Conservation (phyloP, 2,888 invertebrate genomes). For the Chouioia cunea region DNA sequence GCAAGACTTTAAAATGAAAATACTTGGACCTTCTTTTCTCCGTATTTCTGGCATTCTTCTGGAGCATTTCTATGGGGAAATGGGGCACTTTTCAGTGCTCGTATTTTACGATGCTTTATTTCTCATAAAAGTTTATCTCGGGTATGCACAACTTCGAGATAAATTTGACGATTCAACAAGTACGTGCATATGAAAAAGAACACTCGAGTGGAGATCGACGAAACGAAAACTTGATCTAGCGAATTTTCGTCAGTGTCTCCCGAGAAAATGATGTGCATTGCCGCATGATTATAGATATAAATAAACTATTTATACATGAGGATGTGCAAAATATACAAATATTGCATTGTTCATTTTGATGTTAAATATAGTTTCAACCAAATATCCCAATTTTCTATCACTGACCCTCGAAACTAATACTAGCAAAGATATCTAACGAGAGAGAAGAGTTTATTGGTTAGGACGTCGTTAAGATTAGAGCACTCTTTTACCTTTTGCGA, state of each 20-base stretch:
- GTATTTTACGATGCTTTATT: conserved; percentile 10
- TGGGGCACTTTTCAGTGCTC: not conserved
- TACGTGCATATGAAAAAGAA: conserved; percentile 1
- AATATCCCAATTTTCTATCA: conserved; percentile 2
- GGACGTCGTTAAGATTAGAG: conserved; percentile 62
- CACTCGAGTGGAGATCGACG: conserved; percentile 1
- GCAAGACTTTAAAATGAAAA: too few relatives aligned
- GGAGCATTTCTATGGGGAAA: not conserved
- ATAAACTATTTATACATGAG: too few relatives aligned
- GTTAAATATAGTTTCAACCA: not conserved
- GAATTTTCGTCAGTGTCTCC: not conserved
- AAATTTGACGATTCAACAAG: conserved; percentile 34
- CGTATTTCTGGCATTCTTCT: not conserved
- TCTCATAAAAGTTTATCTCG: conserved; percentile 3
- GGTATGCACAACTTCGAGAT: not conserved
- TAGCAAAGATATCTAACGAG: conserved; percentile 29
- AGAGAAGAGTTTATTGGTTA: conserved; percentile 58
- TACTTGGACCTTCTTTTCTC: too few relatives aligned
- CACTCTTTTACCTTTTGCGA: conserved; percentile 49
- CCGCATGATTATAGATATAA: too few relatives aligned
- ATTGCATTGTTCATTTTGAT: too few relatives aligned
- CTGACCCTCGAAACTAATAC: conserved; percentile 53
- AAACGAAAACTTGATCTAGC: not conserved
- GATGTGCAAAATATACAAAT: too few relatives aligned
- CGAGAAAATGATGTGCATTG: too few relatives aligned